phyloP scores from a whole-genome alignment of 1,140 invertebrate genomes.

The Papilio dardanus region DNA sequence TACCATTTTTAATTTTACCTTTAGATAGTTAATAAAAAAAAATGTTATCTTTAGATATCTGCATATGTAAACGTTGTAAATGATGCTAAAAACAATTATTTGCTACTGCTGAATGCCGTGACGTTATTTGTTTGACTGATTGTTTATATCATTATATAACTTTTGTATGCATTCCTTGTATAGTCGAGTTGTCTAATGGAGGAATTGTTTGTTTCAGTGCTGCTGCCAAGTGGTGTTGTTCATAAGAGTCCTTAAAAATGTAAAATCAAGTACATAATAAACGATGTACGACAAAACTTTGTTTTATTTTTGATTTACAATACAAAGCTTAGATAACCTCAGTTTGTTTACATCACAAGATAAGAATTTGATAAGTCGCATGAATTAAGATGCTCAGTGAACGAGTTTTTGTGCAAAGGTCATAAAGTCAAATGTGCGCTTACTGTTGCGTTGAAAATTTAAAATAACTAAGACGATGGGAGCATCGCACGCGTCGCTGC shows the following conservation, averaged over 20 bases:
- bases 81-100: slow-evolving; percentile 74
- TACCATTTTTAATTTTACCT: background rate
- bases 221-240: slow-evolving; percentile 67
- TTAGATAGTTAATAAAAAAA: background rate
- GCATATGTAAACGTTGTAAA: slow-evolving; percentile 40
- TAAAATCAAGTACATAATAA: slow-evolving; percentile 73
- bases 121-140: slow-evolving; percentile 50
- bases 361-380: background rate
- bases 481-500: no score
- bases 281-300: slow-evolving; percentile 61
- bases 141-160: background rate
- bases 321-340: slow-evolving; percentile 19
- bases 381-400: background rate
- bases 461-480: no score
- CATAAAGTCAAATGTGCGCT: no score
- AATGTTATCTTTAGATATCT: background rate
- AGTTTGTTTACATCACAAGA: background rate
- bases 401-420: background rate
- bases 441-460: no score
- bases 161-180: slow-evolving; percentile 23
- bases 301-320: slow-evolving; percentile 42
- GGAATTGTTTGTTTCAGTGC: slow-evolving; percentile 73
- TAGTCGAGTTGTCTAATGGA: slow-evolving; percentile 41
- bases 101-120: slow-evolving; percentile 81
- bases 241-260: slow-evolving; percentile 74